Evolutionary conservation across 2,113 vertebrate genomes (phyloP), one percentile per base, ranked within the genome.

Genomic region (Arothron firmamentum): DNA sequence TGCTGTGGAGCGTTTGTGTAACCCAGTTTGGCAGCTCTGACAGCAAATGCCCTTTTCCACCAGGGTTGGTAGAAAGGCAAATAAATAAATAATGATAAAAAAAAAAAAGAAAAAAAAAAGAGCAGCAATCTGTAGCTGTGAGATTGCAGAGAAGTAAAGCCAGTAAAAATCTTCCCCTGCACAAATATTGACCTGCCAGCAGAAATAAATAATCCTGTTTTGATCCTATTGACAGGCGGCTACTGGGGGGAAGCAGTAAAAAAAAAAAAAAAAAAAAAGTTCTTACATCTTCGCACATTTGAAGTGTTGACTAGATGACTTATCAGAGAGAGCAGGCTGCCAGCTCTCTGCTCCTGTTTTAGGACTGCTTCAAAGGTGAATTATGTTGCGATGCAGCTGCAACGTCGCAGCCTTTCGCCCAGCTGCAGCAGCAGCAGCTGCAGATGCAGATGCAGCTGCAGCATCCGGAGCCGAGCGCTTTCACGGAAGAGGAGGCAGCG

Each of bases 1-100:
- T 72, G 61, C 61, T 55, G 64, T 68, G 69, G 59, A 70, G 63
- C 74, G 48, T 79, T 73, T 82, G 74, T 79, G 69, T 80, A 66
- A 74, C 77, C 80, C 80, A 82, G 75, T 82, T 83, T 72, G 80
- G 76, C 58, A 62, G 59, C 58, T 52, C 67, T 72, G 78, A 45
- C 28, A 75, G 54, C 46, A 66, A 70, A 57, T 64, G 58, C 67
- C 21, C 72, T 16, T n/a, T 74, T 38, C 34, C 34, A 11, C 34
- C 34, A 38, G 34, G 34, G 10, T 10, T 31, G 59, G 52, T 34
- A 41, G 21, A 16, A 47, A 47, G n/a, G 17, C 5, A 54, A 65
- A 43, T 47, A 64, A 19, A 25, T 70, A 52, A 46, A 67, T 43
- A 55, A 55, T n/a, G n/a, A 62, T 45, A 67, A 50, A 38, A 52